These are phyloP conservation scores for Raja brachyura DNA, from an alignment of 2,113 vertebrate genomes.

Conservation along the genomic window DNA sequence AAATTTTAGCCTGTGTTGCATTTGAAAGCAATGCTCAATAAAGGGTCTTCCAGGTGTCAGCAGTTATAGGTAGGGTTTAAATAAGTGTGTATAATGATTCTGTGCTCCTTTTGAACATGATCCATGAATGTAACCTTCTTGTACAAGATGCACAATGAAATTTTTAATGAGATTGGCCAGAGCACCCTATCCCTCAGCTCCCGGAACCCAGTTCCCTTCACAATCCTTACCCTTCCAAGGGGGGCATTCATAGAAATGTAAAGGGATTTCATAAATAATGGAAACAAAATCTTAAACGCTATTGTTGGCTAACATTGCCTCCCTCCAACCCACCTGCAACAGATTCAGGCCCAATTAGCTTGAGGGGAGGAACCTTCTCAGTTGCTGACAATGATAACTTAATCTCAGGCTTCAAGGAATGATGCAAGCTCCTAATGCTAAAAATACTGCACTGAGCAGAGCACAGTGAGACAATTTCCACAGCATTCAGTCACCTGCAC, in stretches of 20 bases:
- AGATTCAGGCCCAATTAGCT: background rate
- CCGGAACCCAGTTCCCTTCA: background rate
- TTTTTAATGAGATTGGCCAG: background rate
- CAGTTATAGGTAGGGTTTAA: conserved; percentile 26
- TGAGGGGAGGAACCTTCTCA: background rate
- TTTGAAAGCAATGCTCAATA: conserved; percentile 19
- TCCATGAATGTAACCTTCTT: background rate
- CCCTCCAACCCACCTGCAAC: background rate
- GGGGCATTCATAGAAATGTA: background rate
- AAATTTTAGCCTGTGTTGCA: conserved; percentile 15
- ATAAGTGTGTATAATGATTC: background rate
- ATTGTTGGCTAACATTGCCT: background rate
- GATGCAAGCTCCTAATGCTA: background rate
- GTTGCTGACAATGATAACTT: background rate
- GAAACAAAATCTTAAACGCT: conserved; percentile 8
- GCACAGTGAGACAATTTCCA: background rate
- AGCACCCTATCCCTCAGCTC: background rate
- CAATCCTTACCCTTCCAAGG: background rate
- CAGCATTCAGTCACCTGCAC: background rate
- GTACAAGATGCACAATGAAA: background rate
- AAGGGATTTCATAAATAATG: background rate
- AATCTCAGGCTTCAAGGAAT: background rate
- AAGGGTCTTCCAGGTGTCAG: conserved; percentile 34
- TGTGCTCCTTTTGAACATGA: conserved; percentile 16
- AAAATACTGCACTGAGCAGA: background rate